Conservation (phyloP, 2,888 invertebrate genomes). For the Zygogramma bicolorata region DNA sequence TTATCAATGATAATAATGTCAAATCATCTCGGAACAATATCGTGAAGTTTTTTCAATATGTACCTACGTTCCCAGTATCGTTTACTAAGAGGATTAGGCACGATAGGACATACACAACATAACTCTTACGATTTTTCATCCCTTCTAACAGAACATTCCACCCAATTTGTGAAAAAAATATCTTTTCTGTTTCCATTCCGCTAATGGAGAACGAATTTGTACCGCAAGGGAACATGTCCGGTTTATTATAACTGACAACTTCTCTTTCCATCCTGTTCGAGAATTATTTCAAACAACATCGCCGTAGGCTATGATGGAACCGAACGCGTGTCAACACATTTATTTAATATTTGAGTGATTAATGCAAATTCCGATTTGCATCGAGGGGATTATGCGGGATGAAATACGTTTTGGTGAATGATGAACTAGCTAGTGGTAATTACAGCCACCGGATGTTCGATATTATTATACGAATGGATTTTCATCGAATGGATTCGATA, state of each 20-base stretch:
- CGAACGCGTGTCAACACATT: not conserved
- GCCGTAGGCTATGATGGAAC: not conserved
- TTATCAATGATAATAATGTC: too few species aligned
- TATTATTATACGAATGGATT: not conserved
- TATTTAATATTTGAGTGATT: not conserved
- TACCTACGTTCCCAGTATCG: too few species aligned
- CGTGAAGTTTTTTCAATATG: too few species aligned
- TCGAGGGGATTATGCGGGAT: not conserved
- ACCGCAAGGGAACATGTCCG: not conserved
- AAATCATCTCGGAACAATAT: too few species aligned
- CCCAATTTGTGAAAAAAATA: too few species aligned
- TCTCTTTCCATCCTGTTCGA: not conserved
- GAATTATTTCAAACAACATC: not conserved
- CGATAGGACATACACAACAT: too few species aligned
- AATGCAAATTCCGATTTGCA: not conserved
- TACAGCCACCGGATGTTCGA: slow-evolving; percentile 1
- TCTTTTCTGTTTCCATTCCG: too few species aligned
- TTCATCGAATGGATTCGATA: not conserved
- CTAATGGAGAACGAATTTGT: not conserved
- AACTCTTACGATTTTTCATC: too few species aligned
- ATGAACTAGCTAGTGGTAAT: slow-evolving; percentile 2
- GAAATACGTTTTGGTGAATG: slow-evolving; percentile 6
- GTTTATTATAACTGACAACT: not conserved
- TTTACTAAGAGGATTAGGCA: too few species aligned
- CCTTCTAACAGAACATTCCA: too few species aligned